Base-by-base conservation (phyloP, 1,140 invertebrate genomes). In the Lethrus apterus region DNA sequence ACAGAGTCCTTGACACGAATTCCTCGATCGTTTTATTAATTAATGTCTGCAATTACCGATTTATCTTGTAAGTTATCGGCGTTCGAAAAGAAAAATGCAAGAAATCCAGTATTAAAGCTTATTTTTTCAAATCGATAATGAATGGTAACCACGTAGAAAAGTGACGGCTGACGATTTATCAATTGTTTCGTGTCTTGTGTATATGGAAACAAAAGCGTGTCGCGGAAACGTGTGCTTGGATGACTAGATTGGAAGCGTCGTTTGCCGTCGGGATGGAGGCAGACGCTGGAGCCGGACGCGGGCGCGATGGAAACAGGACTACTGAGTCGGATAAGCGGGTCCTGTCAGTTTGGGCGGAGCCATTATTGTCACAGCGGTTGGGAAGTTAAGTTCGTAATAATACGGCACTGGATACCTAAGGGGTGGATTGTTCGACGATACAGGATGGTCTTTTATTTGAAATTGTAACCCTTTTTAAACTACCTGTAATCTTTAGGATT, bases 341-440 rank as follows among this genome's bases (percentile, higher is more conserved):
- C 56, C 57, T 60, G 57, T 51, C 55, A 48, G 49, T 42, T 29
- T 45, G 51, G 48, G 62, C 55, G 62, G 62, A 57, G 62, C 34
- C 55, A 58, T 58, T 58, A 60, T 60, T 62, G 62, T 62, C 59
- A 62, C 60, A 60, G 59, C 56, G 58, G 59, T 62, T 62, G 57
- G 50, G 51, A 62, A 58, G 51, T 54, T 58, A 61, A 63, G 52
- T 53, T 57, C 51, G 45, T 31, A 23, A 29, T 43, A 31, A 47
- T 36, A 35, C 35, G 20, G 35, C 24, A 38, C 9, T 38, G 35
- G 31, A 46, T 50, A 54, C 47, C 49, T 56, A 54, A 48, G 46
- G 51, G 51, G 56, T 55, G 47, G 41, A 40, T 44, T 35, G 19
- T 35, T 34, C 23, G 48, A 51, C 44, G 35, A 38, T 38, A 38